These are phyloP conservation scores for Enteromius paludinosus DNA, from an alignment of 2,797 vertebrate species.

Conservation along the genomic window DNA sequence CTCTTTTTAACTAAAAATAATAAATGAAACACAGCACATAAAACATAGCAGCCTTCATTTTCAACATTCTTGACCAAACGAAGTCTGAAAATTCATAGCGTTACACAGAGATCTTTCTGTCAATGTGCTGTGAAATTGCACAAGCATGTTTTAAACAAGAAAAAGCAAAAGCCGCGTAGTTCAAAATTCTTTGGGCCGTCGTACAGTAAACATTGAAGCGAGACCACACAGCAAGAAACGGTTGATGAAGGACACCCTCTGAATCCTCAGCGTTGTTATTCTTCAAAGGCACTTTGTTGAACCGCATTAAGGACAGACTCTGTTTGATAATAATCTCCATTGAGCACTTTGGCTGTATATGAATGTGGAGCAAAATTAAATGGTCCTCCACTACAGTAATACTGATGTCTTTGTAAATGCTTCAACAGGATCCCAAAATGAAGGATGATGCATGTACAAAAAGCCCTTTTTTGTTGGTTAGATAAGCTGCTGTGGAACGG, in stretches of 20 bases:
- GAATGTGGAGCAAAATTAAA: conserved; percentile 34
- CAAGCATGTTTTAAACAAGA: conserved; percentile 33
- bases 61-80: conserved; percentile 24
- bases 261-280: conserved; percentile 30
- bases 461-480: conserved; percentile 46
- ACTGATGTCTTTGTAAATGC: conserved; percentile 51
- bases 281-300: conserved; percentile 42
- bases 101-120: not conserved
- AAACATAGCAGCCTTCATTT: conserved; percentile 51
- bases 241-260: conserved; percentile 28
- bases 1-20: conserved; percentile 12
- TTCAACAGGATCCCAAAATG: conserved; percentile 49
- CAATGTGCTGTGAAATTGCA: conserved; percentile 33
- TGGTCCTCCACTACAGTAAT: conserved; percentile 7
- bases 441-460: conserved; percentile 39
- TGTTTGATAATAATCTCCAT: conserved; percentile 25
- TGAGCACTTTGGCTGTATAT: conserved; percentile 1
- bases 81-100: not conserved
- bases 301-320: conserved; percentile 24
- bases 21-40: conserved; percentile 26
- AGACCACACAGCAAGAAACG: conserved; percentile 39
- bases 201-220: conserved; percentile 30
- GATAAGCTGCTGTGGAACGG: conserved; percentile 25
- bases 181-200: conserved; percentile 26
- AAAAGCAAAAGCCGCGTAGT: conserved; percentile 17